A percentile compares a stretch with the other conserved stretches of the same genome.
Evolutionary conservation across 1,140 invertebrate species (phyloP).

Genomic region (Pogonognathellus flavescens): DNA sequence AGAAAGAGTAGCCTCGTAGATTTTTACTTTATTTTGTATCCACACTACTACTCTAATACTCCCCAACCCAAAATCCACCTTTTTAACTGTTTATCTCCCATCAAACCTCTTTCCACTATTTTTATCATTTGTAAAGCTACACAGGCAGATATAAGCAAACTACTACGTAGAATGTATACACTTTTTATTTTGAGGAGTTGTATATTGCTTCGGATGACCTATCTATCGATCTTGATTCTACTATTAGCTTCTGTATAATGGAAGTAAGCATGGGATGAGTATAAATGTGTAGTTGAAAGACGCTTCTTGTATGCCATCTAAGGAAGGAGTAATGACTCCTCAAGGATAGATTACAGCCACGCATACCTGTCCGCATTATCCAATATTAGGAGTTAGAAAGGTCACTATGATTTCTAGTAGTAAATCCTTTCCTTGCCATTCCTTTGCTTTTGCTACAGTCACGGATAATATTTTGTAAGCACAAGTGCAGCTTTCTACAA

Average conservation of each 20-base stretch:
- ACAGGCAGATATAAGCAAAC: not conserved
- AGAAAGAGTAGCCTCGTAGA: too few relatives aligned
- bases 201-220: not conserved
- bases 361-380: conserved; percentile 37
- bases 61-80: not conserved
- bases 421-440: not conserved
- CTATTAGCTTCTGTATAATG: not conserved
- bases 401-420: not conserved
- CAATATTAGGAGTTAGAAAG: conserved; percentile 29
- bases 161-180: not conserved
- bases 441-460: conserved; percentile 15
- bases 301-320: not conserved
- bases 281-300: not conserved
- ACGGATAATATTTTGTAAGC: conserved; percentile 20
- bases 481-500: not conserved
- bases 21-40: not conserved
- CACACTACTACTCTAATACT: not conserved
- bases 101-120: not conserved
- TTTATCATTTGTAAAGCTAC: not conserved
- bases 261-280: too few relatives aligned
- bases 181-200: not conserved
- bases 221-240: not conserved
- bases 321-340: conserved; percentile 53
- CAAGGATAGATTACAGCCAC: conserved; percentile 51
- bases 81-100: conserved; percentile 6